These are phyloP conservation scores for Cerastis leucographa DNA, from an alignment of 2,888 invertebrate species.

Conservation along the genomic window DNA sequence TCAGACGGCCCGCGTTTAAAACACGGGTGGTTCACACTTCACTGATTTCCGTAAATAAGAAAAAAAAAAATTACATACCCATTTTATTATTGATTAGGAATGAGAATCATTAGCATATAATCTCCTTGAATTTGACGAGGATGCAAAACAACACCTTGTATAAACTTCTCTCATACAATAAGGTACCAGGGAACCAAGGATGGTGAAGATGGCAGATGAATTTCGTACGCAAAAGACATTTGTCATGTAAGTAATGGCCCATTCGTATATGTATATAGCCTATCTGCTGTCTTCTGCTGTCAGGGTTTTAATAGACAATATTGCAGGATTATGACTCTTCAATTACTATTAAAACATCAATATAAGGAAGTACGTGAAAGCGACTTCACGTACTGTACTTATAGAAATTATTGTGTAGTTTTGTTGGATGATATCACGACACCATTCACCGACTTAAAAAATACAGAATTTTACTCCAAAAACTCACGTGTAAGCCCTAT, in stretches of 20 bases:
- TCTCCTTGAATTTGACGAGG: too few relatives aligned
- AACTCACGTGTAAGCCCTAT: slow-evolving; percentile 20
- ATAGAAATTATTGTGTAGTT: slow-evolving; percentile 42
- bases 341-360: slow-evolving; percentile 2
- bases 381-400: slow-evolving; percentile 3
- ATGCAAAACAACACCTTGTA: too few relatives aligned
- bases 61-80: too few relatives aligned
- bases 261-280: not conserved
- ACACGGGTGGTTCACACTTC: too few relatives aligned
- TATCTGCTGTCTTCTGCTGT: not conserved
- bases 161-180: not conserved
- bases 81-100: too few relatives aligned
- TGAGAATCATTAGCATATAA: too few relatives aligned
- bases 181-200: not conserved
- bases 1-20: too few relatives aligned
- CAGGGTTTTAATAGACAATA: not conserved
- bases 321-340: not conserved
- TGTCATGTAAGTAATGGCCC: not conserved
- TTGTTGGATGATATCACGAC: slow-evolving; percentile 46
- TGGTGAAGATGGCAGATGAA: not conserved
- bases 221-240: not conserved
- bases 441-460: slow-evolving; percentile 15
- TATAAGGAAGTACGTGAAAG: slow-evolving; percentile 16
- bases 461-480: not conserved
- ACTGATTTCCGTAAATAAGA: too few relatives aligned